Conservation (phyloP, 2,113 vertebrate genomes). For the Canis aureus region DNA sequence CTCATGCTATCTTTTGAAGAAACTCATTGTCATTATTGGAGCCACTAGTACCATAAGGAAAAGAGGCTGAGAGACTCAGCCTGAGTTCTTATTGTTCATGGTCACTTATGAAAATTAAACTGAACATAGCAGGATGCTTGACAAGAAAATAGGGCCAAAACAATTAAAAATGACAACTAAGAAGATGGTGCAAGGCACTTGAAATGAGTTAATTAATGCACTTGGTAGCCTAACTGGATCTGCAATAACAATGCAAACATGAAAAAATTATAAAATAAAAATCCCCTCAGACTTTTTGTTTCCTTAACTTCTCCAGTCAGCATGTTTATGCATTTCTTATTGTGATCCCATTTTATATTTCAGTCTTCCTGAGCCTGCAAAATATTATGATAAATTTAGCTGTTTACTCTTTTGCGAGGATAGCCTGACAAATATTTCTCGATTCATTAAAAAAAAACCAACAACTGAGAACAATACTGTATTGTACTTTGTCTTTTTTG, state of each 20-base stretch:
- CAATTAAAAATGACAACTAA: neutral
- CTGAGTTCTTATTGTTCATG: neutral
- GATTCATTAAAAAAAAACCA: neutral
- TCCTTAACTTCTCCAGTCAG: neutral
- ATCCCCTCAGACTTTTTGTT: neutral
- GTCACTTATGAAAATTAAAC: neutral
- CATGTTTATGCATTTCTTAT: neutral
- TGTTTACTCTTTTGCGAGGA: neutral
- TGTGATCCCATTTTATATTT: neutral
- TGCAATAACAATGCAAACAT: neutral
- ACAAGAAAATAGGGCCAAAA: neutral
- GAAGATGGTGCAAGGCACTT: neutral
- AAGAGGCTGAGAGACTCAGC: neutral
- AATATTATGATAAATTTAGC: neutral
- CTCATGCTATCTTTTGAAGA: neutral
- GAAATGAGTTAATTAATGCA: neutral
- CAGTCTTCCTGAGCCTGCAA: neutral
- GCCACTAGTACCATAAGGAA: neutral
- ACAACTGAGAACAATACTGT: neutral
- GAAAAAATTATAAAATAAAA: neutral
- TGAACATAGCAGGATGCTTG: neutral
- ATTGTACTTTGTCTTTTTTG: slow-evolving; percentile 52
- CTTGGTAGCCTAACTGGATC: accelerated
- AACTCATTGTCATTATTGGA: neutral
- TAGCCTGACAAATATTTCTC: neutral